Conservation (phyloP, 2,888 invertebrate species). For the Drosophila flavopinicola region DNA sequence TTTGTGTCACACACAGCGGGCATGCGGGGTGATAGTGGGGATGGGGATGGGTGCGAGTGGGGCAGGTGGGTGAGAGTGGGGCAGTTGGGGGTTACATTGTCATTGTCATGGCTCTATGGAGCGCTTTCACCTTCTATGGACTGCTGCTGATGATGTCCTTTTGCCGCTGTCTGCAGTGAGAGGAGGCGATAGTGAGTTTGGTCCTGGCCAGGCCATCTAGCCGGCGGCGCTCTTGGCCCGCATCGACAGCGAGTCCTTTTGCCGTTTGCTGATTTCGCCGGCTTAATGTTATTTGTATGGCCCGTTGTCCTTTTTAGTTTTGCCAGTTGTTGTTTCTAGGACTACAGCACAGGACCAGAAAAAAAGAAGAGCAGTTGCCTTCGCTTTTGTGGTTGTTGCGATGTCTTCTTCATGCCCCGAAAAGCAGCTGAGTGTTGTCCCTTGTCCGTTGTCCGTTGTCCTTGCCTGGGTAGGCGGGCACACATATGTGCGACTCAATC, state of each 20-base stretch:
- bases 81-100: too few relatives aligned
- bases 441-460: slow-evolving; percentile 24
- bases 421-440: slow-evolving; percentile 67
- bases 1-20: slow-evolving; percentile 65
- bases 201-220: slow-evolving; percentile 21
- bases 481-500: slow-evolving; percentile 52
- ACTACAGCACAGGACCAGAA: slow-evolving; percentile 36
- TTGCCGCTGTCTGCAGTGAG: slow-evolving; percentile 48
- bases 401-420: slow-evolving; percentile 71
- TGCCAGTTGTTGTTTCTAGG: slow-evolving; percentile 72
- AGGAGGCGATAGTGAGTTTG: slow-evolving; percentile 43
- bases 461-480: slow-evolving; percentile 35
- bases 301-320: slow-evolving; percentile 78
- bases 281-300: slow-evolving; percentile 80
- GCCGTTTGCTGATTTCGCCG: slow-evolving; percentile 66
- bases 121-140: slow-evolving; percentile 71
- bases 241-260: slow-evolving; percentile 61
- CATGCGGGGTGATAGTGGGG: slow-evolving; percentile 1
- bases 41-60: too few relatives aligned
- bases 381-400: slow-evolving; percentile 62
- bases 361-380: slow-evolving; percentile 30
- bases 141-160: slow-evolving; percentile 64
- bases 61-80: slow-evolving; percentile 5
- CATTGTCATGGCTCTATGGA: slow-evolving; percentile 73
- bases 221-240: slow-evolving; percentile 50